These are phyloP conservation scores for Catharus bicknelli DNA, from an alignment of 2,113 vertebrate genomes.

Conservation along the genomic window DNA sequence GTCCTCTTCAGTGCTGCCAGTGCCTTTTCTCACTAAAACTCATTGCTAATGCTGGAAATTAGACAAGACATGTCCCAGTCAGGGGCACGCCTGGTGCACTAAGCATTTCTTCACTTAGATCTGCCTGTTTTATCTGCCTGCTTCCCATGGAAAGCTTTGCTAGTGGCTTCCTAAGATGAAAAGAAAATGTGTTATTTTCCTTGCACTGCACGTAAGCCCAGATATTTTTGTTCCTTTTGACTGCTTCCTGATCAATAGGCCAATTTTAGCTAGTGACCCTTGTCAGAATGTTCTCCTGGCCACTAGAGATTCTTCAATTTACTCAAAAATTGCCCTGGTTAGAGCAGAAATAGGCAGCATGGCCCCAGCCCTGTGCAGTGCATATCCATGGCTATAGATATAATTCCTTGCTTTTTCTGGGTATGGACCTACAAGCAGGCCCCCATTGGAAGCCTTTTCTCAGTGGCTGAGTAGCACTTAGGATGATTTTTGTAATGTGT, in stretches of 20 bases:
- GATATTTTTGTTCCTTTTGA: background rate
- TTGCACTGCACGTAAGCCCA: fast-evolving
- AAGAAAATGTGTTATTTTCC: background rate
- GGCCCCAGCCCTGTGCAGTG: background rate
- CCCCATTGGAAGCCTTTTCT: background rate
- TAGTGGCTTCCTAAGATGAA: background rate
- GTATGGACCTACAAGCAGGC: background rate
- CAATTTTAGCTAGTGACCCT: background rate
- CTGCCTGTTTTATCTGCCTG: background rate
- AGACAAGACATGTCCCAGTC: background rate
- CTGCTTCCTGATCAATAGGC: background rate
- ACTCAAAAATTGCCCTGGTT: background rate
- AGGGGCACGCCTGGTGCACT: background rate
- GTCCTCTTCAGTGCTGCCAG: background rate
- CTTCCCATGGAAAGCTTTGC: background rate
- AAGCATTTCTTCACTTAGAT: background rate
- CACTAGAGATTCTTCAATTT: background rate
- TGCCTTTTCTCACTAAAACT: background rate
- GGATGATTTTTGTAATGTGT: background rate
- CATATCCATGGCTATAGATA: background rate
- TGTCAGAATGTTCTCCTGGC: background rate
- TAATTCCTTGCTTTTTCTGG: background rate
- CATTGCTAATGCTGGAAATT: background rate
- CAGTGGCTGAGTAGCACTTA: background rate
- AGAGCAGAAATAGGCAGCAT: background rate